Conservation (phyloP, 2,888 invertebrate species). For the Drosophila demipolita region DNA sequence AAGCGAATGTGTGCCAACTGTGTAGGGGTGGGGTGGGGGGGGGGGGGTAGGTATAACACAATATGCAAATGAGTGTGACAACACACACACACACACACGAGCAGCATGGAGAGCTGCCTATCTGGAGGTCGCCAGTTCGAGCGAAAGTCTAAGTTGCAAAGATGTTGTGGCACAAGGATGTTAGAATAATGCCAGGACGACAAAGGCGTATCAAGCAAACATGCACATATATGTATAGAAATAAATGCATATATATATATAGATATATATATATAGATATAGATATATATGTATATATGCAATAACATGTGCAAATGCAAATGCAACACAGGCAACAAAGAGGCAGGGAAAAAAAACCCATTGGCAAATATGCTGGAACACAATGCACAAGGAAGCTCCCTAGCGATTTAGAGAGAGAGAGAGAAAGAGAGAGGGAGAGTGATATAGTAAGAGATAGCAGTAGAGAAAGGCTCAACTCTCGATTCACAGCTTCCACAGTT, state of each 20-base stretch:
- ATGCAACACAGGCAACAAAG: constrained; percentile 10
- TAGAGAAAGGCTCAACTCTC: constrained; percentile 9
- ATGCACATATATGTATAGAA: constrained; percentile 26
- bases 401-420: constrained; percentile 7
- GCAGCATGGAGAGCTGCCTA: constrained; percentile 1
- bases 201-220: constrained; percentile 54
- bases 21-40: not conserved
- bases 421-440: not conserved
- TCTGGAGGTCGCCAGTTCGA: constrained; percentile 55
- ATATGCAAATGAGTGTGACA: constrained; percentile 61
- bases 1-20: constrained; percentile 65
- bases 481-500: constrained; percentile 33
- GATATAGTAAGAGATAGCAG: not conserved
- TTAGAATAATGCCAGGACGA: constrained; percentile 71
- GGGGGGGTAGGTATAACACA: constrained; percentile 29
- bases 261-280: constrained; percentile 41
- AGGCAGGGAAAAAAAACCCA: constrained; percentile 35
- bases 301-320: constrained; percentile 21
- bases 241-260: constrained; percentile 41
- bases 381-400: constrained; percentile 8
- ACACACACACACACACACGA: not conserved
- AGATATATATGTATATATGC: constrained; percentile 5
- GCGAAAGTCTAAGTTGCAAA: constrained; percentile 20
- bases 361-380: constrained; percentile 63
- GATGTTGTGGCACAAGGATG: constrained; percentile 51